phyloP scores from a whole-genome alignment of 2,113 vertebrate species.

The Xerus inauris region DNA sequence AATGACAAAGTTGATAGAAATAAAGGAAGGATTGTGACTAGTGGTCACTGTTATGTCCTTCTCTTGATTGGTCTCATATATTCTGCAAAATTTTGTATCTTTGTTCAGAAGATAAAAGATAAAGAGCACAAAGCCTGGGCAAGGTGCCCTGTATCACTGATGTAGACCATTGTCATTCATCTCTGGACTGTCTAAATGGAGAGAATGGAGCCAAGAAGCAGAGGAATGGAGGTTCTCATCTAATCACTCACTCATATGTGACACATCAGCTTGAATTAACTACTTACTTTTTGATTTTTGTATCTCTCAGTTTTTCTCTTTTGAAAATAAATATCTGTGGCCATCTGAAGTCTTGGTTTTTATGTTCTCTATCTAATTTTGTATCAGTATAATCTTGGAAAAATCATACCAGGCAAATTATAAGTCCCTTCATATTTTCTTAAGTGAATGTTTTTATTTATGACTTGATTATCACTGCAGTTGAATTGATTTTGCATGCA shows the following conservation, averaged over 20 bases:
- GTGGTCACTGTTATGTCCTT: not conserved
- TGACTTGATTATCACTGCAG: slow-evolving; percentile 40
- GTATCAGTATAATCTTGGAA: not conserved
- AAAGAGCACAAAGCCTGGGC: fast-evolving
- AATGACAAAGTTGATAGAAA: not conserved
- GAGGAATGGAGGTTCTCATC: not conserved
- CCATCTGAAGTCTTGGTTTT: not conserved
- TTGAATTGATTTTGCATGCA: slow-evolving; percentile 31
- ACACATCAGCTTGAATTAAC: not conserved
- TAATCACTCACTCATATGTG: not conserved
- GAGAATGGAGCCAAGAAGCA: not conserved
- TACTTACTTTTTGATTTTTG: not conserved
- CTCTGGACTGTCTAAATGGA: not conserved
- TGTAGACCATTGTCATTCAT: not conserved
- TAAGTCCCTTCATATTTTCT: not conserved
- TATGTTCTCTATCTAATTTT: not conserved
- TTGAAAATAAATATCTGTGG: not conserved
- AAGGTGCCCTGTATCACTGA: not conserved
- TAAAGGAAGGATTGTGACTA: not conserved
- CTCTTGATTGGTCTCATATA: not conserved
- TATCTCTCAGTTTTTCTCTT: not conserved
- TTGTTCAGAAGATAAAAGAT: not conserved
- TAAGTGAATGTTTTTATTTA: slow-evolving; percentile 8
- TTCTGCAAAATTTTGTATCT: not conserved
- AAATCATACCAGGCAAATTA: not conserved